Conservation (phyloP, 2,888 invertebrate species). For the Lasioglossum marginatum region DNA sequence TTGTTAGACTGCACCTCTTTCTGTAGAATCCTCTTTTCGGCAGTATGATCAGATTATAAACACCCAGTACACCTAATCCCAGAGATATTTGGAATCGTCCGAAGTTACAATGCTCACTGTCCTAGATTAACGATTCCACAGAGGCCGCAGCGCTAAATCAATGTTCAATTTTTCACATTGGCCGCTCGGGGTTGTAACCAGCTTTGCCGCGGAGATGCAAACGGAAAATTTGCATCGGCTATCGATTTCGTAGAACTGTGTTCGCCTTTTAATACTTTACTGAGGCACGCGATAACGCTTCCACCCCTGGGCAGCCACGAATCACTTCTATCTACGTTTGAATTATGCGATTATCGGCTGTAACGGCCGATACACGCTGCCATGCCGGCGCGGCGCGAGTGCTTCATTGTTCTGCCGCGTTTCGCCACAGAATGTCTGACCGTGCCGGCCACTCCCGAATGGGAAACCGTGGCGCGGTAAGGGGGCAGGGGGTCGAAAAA, state of each 20-base stretch:
- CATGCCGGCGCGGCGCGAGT: constrained; percentile 16
- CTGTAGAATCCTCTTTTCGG: background rate
- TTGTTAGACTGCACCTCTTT: background rate
- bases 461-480: constrained; percentile 14
- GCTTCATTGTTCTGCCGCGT: constrained; percentile 32
- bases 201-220: background rate
- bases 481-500: constrained; percentile 38
- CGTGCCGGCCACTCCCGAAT: background rate
- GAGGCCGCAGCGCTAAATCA: background rate
- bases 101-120: background rate
- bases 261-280: constrained; percentile 57
- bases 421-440: constrained; percentile 18
- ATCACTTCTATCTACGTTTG: constrained; percentile 49
- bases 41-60: background rate
- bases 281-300: constrained; percentile 37
- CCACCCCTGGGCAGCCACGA: constrained; percentile 18
- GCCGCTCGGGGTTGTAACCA: background rate
- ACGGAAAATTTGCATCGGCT: constrained; percentile 55
- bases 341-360: constrained; percentile 69
- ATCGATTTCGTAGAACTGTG: constrained; percentile 60
- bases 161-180: background rate
- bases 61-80: background rate
- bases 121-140: background rate
- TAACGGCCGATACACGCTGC: constrained; percentile 51
- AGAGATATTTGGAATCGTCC: background rate